phyloP scores from a whole-genome alignment of 2,797 vertebrate species.

The Paratrypauchen microcephalus region DNA sequence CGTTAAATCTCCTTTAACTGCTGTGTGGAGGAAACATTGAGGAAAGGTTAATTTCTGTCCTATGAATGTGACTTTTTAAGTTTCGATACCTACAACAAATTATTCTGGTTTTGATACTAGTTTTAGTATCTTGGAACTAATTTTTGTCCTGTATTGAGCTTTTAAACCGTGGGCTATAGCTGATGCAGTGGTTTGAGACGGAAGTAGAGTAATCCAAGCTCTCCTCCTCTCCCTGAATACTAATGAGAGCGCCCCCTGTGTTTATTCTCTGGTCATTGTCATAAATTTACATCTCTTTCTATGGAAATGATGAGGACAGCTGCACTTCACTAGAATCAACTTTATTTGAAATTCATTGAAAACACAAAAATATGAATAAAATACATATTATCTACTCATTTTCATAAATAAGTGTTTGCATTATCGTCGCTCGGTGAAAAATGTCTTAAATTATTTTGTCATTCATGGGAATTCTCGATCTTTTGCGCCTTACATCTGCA shows the following conservation, averaged over 20 bases:
- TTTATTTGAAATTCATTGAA: conserved; percentile 13
- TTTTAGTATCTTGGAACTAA: no score
- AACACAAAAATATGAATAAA: conserved; percentile 9
- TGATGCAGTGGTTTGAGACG: conserved; percentile 3
- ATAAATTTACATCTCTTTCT: conserved; percentile 19
- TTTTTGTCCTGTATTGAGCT: no score
- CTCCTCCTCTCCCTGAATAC: conserved; percentile 61
- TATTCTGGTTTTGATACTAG: no score
- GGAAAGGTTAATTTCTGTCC: no score
- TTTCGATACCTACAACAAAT: no score
- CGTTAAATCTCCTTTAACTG: no score
- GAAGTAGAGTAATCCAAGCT: conserved; percentile 56
- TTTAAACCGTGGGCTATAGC: no score
- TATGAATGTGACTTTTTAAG: no score
- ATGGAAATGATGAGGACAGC: conserved; percentile 16
- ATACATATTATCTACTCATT: conserved; percentile 22
- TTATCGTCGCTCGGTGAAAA: background rate
- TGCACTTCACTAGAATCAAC: conserved; percentile 2
- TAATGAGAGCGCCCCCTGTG: conserved; percentile 52
- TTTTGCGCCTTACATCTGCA: background rate
- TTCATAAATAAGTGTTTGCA: background rate
- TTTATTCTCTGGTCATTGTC: conserved; percentile 33
- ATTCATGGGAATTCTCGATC: background rate
- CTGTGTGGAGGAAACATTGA: no score
- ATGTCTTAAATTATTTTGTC: background rate